Percentiles rank a stretch among this genome's conserved stretches.
Conservation (phyloP, 2,797 vertebrate genomes). For the Geotrypetes seraphini region DNA sequence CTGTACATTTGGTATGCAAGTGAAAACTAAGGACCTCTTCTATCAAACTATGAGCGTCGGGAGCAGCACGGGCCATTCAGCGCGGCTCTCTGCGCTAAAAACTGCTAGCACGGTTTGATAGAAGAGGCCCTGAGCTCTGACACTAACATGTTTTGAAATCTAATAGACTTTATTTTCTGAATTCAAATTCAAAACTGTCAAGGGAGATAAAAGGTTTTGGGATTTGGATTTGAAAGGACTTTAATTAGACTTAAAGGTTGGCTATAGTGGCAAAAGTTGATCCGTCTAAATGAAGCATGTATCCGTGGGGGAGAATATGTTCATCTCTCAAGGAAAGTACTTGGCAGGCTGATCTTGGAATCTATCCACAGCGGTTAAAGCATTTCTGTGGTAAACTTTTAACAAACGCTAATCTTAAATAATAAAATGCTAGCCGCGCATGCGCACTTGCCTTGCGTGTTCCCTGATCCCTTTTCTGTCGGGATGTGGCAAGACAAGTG, state of each 20-base stretch:
- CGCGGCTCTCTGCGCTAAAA: too few relatives aligned
- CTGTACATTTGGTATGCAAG: conserved; percentile 24
- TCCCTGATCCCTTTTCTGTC: too few relatives aligned
- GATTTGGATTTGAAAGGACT: conserved; percentile 39
- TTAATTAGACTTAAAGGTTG: conserved; percentile 53
- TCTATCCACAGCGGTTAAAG: conserved; percentile 37
- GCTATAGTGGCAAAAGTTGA: conserved; percentile 33
- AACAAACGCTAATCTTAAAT: too few relatives aligned
- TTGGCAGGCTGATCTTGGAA: conserved; percentile 39
- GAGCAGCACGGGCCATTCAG: too few relatives aligned
- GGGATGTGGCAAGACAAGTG: too few relatives aligned
- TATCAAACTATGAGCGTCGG: too few relatives aligned
- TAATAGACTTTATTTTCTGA: conserved; percentile 45
- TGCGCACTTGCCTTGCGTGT: too few relatives aligned
- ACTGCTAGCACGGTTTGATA: too few relatives aligned
- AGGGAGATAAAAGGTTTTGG: conserved; percentile 40
- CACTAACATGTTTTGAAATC: conserved; percentile 29
- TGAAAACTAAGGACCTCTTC: too few relatives aligned
- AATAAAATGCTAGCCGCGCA: too few relatives aligned
- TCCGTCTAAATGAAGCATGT: conserved; percentile 47
- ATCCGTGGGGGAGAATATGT: conserved; percentile 46
- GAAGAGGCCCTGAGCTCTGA: too few relatives aligned
- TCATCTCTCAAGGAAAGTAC: conserved; percentile 45
- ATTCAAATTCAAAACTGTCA: conserved; percentile 51
- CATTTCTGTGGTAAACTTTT: conserved; percentile 44